Evolutionary conservation across 2,888 invertebrate genomes (phyloP), one percentile per base, ranked within the genome.

Genomic region (Oligia fasciuncula): DNA sequence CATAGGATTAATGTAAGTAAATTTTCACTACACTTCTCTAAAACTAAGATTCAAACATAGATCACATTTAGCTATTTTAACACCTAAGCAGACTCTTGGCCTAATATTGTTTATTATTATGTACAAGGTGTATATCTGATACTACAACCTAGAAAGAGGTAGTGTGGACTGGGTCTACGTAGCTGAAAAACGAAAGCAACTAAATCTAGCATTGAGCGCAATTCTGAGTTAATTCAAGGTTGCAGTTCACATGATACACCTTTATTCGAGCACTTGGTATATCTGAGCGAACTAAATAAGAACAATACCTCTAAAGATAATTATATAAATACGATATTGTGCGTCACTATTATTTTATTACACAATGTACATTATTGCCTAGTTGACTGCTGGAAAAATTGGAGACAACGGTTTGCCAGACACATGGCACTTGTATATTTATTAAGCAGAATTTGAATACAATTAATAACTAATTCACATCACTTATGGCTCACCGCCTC

Each of bases 281-380:
- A 73, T 40, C 60, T 77, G 83, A 85, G 67, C 66, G 17, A 51
- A 75, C 63, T 68, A 77, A 65, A 65, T 71, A 65, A 60, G 65
- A 68, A 60, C 60, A 49, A 62, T 65, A 63, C 17, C 49, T 66
- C 29, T 84, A 57, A 17, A 63, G 5, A 62, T 69, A 69, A 71
- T 46, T 0, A 73, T 68, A 69, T 60, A 84, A 62, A 78, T 75
- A 80, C 29, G 49, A 78, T 73, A 79, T 81, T 87, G 89, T 88
- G 85, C 83, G 81, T 81, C 51, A 80, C 73, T 79, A 67, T 75
- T 72, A 65, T 69, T 80, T 75, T 72, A 65, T 69, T 80, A 66
- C 68, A 83, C 77, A 90, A 90, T 89, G 85, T 91, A 91, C 88
- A 91, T 88, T 90, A 91, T 91, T 91, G 90, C 90, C 86, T 57